Base-by-base conservation (phyloP, 2,113 vertebrate species). In the Pholis gunnellus region DNA sequence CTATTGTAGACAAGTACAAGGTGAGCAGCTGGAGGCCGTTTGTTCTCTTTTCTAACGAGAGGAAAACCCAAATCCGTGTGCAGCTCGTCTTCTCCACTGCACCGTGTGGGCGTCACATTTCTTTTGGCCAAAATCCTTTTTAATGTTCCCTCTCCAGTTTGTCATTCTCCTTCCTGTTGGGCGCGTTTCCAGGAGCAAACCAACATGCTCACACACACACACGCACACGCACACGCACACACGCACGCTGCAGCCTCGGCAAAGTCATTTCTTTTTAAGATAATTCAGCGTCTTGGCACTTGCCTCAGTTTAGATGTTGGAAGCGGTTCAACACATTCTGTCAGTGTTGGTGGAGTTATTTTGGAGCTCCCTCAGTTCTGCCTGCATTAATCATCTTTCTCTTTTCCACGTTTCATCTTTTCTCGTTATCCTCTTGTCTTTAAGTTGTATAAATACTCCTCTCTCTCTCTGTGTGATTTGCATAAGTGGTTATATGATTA, bases 1-100 rank as follows among this genome's bases (percentile, higher is more conserved):
- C 98, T 85, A 99, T 99, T 69, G 98, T 99, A 83, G 98, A 99
- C 95, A 99, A 99, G 90, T 99, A 99, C 89, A 99, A 99, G 97
- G 98, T 99, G 95, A 91, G 83, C 34, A 52, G 64, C 52, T 64
- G 68, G 40, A 65, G 27, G 56, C 5, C 36, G 3, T 27, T 8
- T 18, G 9, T 2, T 25, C 31, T 75, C 57, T 56, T n/a, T n/a
- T 57, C 14, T 69, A 2, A 29, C 11, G 7, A 50, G 46, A 60
- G 18, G 48, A 46, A 71, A 61, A 20, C 59, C 25, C 18, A 61
- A 69, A 57, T 14, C n/a, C 22, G 52, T n/a, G 20, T 31, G 52
- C 72, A 52, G 77, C 27, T 76, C 2, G 9, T 85, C 54, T 73
- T 52, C 52, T 79, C 11, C 8, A 0, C 72, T 6, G 63, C 42